Evolutionary conservation across 2,797 vertebrate genomes (phyloP).

Genomic region (Chaetodon trifasciatus): DNA sequence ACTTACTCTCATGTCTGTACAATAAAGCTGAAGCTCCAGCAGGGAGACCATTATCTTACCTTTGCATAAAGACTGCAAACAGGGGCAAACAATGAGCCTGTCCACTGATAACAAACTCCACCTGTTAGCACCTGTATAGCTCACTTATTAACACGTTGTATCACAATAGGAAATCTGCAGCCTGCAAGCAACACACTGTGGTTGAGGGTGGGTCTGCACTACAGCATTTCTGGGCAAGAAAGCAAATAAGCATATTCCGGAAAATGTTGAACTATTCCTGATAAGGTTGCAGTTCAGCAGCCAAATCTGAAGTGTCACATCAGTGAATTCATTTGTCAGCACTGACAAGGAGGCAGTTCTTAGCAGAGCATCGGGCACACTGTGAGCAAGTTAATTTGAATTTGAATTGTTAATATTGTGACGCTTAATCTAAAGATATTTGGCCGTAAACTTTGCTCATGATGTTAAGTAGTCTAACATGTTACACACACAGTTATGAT

Average conservation of each 20-base stretch:
- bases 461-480: no score
- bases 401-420: not conserved
- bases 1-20: not conserved
- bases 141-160: not conserved
- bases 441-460: no score
- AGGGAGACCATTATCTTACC: not conserved
- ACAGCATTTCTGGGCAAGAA: not conserved
- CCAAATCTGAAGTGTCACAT: not conserved
- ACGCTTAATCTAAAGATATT: not conserved
- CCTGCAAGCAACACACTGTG: not conserved
- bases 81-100: not conserved
- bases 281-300: not conserved
- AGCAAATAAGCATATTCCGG: not conserved
- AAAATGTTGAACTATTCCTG: not conserved
- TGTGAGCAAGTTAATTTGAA: not conserved
- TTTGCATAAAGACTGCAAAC: not conserved
- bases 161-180: not conserved
- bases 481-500: no score
- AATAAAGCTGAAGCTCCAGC: not conserved
- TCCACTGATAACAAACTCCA: not conserved
- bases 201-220: not conserved
- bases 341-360: not conserved
- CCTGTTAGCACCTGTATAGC: not conserved
- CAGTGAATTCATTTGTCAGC: not conserved
- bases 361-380: not conserved